Evolutionary conservation across 2,888 invertebrate species (phyloP), one percentile per base, ranked within the genome.

Genomic region (Chrysotoxum bicinctum): DNA sequence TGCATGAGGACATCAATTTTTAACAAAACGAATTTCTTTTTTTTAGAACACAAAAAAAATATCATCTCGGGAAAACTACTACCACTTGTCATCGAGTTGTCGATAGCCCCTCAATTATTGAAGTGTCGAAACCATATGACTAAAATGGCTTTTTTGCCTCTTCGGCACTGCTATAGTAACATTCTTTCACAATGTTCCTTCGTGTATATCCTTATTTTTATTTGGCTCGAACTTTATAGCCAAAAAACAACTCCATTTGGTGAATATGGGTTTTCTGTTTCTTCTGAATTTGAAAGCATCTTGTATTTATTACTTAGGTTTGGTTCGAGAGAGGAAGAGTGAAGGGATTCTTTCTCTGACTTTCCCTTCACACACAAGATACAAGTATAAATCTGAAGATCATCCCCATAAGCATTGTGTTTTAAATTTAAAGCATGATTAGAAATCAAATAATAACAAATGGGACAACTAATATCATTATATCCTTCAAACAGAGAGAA

Each of bases 341-440:
- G 5, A 45, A 45, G 68, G 23, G 35, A 54, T 35, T 7, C 9
- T 16, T 21, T 68, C 35, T 43, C 2, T 43, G 16, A 30, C n/a
- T n/a, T 43, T 43, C 19, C 32, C 8, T 64, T 30, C 23, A 40
- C n/a, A 48, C 48, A 48, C 14, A 48, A 48, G 19, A 45, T 12
- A 45, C 1, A 64, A 32, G 7, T 10, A 54, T 54, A 54, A 54
- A 54, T 30, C 30, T 30, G 54, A 16, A 54, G 64, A 32, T 64
- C 62, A 62, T 43, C 62, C 64, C 64, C 9, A 21, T 30, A 32
- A 35, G 64, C 32, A 48, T 68, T 62, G 16, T 66, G 45, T 68
- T 77, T 77, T 62, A 82, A 77, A 77, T 77, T 68, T 77, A 73
- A 73, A 72, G 77, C 68, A 77, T 77, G 72, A 82, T 82, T 82